Base-by-base conservation (phyloP, 2,113 vertebrate species). In the Oncorhynchus clarkii region DNA sequence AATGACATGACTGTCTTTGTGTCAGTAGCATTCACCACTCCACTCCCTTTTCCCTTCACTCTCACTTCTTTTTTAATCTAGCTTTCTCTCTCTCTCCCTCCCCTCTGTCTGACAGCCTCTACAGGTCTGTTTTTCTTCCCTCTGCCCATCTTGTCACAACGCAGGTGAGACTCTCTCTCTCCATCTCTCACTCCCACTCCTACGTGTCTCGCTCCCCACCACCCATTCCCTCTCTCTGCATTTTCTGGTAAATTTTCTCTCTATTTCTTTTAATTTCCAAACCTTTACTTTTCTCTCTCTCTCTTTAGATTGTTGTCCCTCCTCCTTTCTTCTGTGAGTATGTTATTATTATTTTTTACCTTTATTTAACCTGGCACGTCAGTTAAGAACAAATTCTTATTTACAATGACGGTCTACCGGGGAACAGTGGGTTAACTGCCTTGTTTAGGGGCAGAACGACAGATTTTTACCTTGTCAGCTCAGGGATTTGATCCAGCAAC, bases 1-100 rank as follows among this genome's bases (percentile, higher is more conserved):
- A 80, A 84, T 81, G 87, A 83, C 82, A 80, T 82, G 89, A 86
- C 77, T 88, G 86, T 88, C 57, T 60, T 11, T 62, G 84, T 88
- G 86, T 87, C 88, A 78, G 59, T 22, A 8, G 7, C 18, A 8
- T n/a, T 24, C n/a, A 22, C 7, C 31, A 59, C 51, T 31, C n/a
- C 57, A 24, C 49, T 6, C 16, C 34, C 72, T 62, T 67, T n/a
- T 13, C 27, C 31, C 48, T 29, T 71, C 18, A 54, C 80, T 73
- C 69, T 73, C 34, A 67, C 62, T 67, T n/a, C 69, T 73, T 39
- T 9, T 39, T 39, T 2, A 39, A 39, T 39, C 39, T 9, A 9
- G 8, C 39, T 62, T 24, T 11, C 6, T 24, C 60, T 62, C 60
- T 62, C 60, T 11, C 6, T 62, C 60, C 78, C 77, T 79, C 67